Base-by-base conservation (phyloP, 2,888 invertebrate genomes). In the Theodoxus fluviatilis region DNA sequence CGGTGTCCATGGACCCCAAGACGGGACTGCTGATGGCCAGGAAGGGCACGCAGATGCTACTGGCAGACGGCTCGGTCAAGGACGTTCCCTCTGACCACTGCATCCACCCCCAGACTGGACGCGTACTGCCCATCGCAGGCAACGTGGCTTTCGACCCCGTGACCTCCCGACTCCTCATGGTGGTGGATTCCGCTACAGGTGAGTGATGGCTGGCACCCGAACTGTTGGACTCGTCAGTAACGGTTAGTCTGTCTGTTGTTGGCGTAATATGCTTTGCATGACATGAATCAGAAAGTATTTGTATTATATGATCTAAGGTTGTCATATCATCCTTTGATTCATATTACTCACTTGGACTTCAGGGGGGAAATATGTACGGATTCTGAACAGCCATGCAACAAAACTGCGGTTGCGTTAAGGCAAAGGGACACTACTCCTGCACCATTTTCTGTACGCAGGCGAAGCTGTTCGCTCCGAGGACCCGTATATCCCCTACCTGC, bases 111-210 rank as follows among this genome's bases (percentile, higher is more conserved):
- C 83, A 84, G 73, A 85, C 85, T 0, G 85, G 84, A 2, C 75
- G 77, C 33, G 80, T 84, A n/a, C 75, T 85, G 33, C 84, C 85
- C 4, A 80, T 85, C 25, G 74, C 78, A 55, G 84, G 84, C 59
- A 83, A 84, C 72, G 81, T 84, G 33, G 79, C 83, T 1, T 84
- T 78, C 72, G 85, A 85, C 72, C 80, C 83, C 1, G 69, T 83
- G 31, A 77, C 81, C 3, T 80, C 81, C 12, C 76, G 81, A 70
- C 81, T 85, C 3, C 79, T 84, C 25, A 79, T 83, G 75, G 80
- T 84, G 4, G 78, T 80, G 1, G 85, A 85, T 70, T 82, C 83
- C 43, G 83, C 83, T 9, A 82, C 83, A 76, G 83, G 85, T 85
- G 68, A 64, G 74, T 15, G n/a, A n/a, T n/a, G n/a, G n/a, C n/a